A percentile compares a stretch with the other conserved stretches of the same genome.
phyloP scores from a whole-genome alignment of 1,140 invertebrate species.

The Hetaerina americana region DNA sequence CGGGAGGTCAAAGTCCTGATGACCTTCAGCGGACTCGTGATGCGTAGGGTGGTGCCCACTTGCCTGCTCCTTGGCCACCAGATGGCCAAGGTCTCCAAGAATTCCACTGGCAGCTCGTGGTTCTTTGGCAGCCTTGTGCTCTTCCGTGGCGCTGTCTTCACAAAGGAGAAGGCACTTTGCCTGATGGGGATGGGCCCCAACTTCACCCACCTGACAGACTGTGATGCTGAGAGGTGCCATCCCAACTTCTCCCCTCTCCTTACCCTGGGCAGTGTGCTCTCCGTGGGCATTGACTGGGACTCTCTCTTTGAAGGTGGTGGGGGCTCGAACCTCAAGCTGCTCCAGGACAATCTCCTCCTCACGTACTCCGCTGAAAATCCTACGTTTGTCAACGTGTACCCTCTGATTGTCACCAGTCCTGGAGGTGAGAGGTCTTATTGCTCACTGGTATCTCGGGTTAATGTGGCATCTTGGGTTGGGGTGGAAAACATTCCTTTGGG shows the following conservation, averaged over 20 bases:
- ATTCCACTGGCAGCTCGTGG: constrained; percentile 29
- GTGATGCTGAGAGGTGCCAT: constrained; percentile 29
- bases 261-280: constrained; percentile 28
- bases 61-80: constrained; percentile 35
- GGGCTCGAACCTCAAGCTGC: constrained; percentile 14
- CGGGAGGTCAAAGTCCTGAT: constrained; percentile 32
- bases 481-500: too few species aligned
- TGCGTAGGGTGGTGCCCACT: constrained; percentile 33
- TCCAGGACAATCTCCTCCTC: constrained; percentile 44
- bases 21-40: constrained; percentile 33
- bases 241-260: constrained; percentile 34
- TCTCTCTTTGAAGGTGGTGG: constrained; percentile 29
- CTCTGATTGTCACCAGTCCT: constrained; percentile 36
- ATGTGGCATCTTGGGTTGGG: too few species aligned
- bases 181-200: constrained; percentile 37
- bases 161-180: constrained; percentile 32
- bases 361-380: constrained; percentile 43
- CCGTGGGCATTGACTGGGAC: constrained; percentile 31
- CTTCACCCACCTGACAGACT: constrained; percentile 35
- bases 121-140: constrained; percentile 37
- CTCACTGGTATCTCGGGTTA: too few species aligned
- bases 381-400: constrained; percentile 40
- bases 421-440: constrained; percentile 34
- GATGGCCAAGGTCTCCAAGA: neutral
- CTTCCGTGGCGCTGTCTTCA: constrained; percentile 36